Base-by-base conservation (phyloP, 2,797 vertebrate species). In the Phrynocephalus guinanensis region DNA sequence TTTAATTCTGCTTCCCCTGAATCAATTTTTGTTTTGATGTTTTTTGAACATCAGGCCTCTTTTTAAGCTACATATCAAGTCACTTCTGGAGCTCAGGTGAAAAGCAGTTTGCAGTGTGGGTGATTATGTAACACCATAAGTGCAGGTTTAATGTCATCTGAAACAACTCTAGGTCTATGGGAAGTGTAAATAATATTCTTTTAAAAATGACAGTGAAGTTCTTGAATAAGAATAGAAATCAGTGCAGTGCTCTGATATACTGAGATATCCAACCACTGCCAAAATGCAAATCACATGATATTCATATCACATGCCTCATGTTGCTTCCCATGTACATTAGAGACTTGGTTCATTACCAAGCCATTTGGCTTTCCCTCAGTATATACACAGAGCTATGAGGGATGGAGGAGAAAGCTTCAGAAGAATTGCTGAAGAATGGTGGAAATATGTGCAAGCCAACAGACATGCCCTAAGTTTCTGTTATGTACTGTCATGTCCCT, bases 261-360 rank as follows among this genome's bases (percentile, higher is more conserved):
- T 89, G 79, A 71, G 88, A 56, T 81, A 38, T 50, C 22, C 38
- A n/a, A 68, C 71, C 71, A 44, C 83, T 91, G 83, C n/a, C 30
- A 79, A 52, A 70, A 92, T 92, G 93, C 83, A 85, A 15, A 26
- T 86, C 6, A 52, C 28, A 48, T 89, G 18, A 24, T 30, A 26
- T 67, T 86, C 6, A 52, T 20, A 48, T 89, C 15, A 24, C 24
- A 18, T 67, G 38, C 38, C 85, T 91, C 89, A 91, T 68, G 6
- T 30, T 76, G 28, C 30, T 52, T 30, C 33, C 44, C 22, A 84
- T 60, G 50, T 73, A 60, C 30, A 71, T 11, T 52, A 30, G 33
- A 60, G 33, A 85, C 1, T 71, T 66, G 66, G 13, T 78, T 78
- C 66, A 33, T n/a, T 68, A 44, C 63, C n/a, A 66, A 50, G 60